Conservation (phyloP, 2,797 vertebrate genomes). For the Poeciliopsis infans region DNA sequence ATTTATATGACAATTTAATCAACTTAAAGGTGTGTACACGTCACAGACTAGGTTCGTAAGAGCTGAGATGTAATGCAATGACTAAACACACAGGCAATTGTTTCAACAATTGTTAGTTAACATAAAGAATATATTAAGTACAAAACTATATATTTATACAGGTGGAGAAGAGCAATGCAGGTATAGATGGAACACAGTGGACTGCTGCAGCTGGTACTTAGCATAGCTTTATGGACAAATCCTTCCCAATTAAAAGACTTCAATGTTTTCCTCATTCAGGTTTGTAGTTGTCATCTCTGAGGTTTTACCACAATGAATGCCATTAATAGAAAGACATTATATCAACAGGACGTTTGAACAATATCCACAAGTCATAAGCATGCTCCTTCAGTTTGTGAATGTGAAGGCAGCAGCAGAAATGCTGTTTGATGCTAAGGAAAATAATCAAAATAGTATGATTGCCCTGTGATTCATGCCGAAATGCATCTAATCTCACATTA, state of each 20-base stretch:
- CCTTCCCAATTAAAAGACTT: neutral
- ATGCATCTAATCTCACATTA: slow-evolving; percentile 75
- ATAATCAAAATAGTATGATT: slow-evolving; percentile 65
- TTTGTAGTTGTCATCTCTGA: slow-evolving; percentile 5
- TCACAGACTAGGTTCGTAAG: neutral
- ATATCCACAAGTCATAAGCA: slow-evolving; percentile 20
- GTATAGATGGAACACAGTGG: no score
- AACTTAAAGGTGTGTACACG: neutral
- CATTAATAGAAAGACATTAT: slow-evolving; percentile 27
- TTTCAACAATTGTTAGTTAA: neutral
- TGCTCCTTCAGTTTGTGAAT: slow-evolving; percentile 26
- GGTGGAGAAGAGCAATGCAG: no score
- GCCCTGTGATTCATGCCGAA: slow-evolving; percentile 68
- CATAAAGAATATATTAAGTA: neutral
- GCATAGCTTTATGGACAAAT: no score
- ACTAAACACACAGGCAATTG: neutral
- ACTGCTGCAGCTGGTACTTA: no score
- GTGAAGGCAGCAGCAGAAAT: slow-evolving; percentile 41
- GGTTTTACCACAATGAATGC: slow-evolving; percentile 12
- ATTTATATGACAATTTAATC: no score
- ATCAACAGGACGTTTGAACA: slow-evolving; percentile 41
- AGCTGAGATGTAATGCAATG: neutral
- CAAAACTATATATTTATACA: neutral
- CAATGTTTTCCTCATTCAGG: slow-evolving; percentile 69
- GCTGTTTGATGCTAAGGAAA: slow-evolving; percentile 55